Percentiles rank a stretch among this genome's conserved stretches.
Conservation (phyloP, 1,140 invertebrate genomes). For the Scaptomyza graminum region DNA sequence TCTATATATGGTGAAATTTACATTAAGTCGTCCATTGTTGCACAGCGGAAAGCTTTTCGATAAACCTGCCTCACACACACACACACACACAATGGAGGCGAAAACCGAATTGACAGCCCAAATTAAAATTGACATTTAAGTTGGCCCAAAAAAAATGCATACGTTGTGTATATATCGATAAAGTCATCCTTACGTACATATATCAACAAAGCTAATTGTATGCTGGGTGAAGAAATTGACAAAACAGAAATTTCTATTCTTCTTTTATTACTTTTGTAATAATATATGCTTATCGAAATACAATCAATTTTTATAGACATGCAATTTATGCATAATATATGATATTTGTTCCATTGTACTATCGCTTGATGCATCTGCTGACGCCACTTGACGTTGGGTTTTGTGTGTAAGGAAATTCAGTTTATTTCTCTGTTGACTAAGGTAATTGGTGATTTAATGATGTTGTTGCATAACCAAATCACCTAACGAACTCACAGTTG, state of each 20-base stretch:
- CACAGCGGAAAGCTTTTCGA: constrained; percentile 33
- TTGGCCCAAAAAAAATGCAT: constrained; percentile 5
- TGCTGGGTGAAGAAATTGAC: not conserved
- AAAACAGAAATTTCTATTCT: not conserved
- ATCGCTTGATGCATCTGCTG: constrained; percentile 14
- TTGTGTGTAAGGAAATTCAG: constrained; percentile 79
- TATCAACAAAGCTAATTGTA: no score
- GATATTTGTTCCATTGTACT: constrained; percentile 21
- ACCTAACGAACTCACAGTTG: constrained; percentile 71
- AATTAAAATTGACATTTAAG: constrained; percentile 64
- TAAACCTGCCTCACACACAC: constrained; percentile 22
- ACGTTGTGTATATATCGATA: not conserved
- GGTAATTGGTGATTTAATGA: constrained; percentile 83
- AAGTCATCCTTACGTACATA: not conserved
- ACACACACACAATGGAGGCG: not conserved
- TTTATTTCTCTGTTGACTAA: constrained; percentile 80
- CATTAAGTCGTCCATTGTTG: constrained; percentile 31
- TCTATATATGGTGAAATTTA: constrained; percentile 27
- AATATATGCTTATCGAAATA: not conserved
- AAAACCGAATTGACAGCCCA: constrained; percentile 28
- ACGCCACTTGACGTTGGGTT: constrained; percentile 55
- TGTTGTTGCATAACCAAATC: constrained; percentile 82
- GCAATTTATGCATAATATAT: constrained; percentile 2
- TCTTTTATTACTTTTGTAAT: no score
- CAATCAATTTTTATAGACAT: not conserved